phyloP scores from a whole-genome alignment of 2,888 invertebrate genomes.

The Orthosia cruda region DNA sequence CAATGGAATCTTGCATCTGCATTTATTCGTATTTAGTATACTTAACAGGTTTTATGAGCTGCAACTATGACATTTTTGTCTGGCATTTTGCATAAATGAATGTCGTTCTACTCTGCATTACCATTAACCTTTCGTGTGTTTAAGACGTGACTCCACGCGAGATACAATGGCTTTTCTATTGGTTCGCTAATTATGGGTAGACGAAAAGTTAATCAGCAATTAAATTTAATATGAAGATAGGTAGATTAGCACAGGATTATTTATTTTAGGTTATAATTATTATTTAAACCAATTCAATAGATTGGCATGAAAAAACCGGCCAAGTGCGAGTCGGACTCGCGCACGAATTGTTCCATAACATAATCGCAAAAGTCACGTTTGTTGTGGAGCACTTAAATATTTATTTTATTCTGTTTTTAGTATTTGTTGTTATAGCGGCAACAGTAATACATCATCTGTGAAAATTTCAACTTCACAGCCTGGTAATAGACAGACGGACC shows the following conservation, averaged over 20 bases:
- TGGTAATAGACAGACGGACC: no score
- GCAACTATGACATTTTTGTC: slow-evolving; percentile 11
- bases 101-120: not conserved
- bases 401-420: no score
- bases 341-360: no score
- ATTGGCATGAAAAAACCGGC: not conserved
- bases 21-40: slow-evolving; percentile 10
- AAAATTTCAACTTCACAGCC: no score
- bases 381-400: no score
- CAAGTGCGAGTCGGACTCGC: no score
- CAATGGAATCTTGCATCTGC: slow-evolving; percentile 13
- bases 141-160: no score
- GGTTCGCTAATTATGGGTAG: no score
- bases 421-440: no score
- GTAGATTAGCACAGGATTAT: not conserved
- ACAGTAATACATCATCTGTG: no score
- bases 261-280: not conserved
- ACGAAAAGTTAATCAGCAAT: not conserved
- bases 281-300: not conserved
- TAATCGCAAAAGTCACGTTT: no score
- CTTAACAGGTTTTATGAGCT: slow-evolving; percentile 15
- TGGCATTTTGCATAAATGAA: slow-evolving; percentile 18
- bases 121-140: not conserved
- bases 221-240: not conserved
- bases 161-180: no score